These are phyloP conservation scores for Thyatira batis DNA, from an alignment of 2,888 invertebrate genomes.

Conservation along the genomic window DNA sequence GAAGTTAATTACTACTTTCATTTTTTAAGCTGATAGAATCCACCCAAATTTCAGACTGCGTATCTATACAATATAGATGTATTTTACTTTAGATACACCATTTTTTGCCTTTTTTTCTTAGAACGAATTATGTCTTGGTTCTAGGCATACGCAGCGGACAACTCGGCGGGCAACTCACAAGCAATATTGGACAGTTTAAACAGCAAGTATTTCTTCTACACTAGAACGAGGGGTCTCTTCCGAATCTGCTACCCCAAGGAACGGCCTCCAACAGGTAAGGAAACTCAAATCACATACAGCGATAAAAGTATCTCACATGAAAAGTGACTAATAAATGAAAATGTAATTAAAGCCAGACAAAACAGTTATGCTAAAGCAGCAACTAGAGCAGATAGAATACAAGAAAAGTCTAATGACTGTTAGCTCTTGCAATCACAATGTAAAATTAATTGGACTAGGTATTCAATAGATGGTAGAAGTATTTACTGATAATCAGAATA, in stretches of 20 bases:
- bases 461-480: constrained; percentile 4
- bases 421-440: neutral
- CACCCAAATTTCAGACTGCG: too few species aligned
- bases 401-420: neutral
- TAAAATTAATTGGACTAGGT: neutral
- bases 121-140: constrained; percentile 38
- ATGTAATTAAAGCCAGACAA: neutral
- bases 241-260: constrained; percentile 97
- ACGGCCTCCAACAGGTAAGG: constrained; percentile 90
- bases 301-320: too few species aligned
- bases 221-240: constrained; percentile 96
- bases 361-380: neutral
- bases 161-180: constrained; percentile 84
- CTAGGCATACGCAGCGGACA: constrained; percentile 89
- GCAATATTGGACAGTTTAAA: constrained; percentile 90
- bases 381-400: neutral
- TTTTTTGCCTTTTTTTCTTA: too few species aligned
- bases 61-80: too few species aligned
- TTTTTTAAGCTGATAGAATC: too few species aligned
- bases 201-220: constrained; percentile 93
- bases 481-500: constrained; percentile 8
- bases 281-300: too few species aligned
- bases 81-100: neutral
- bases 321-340: neutral
- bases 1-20: too few species aligned